Percentiles rank a stretch among this genome's conserved stretches.
Evolutionary conservation across 2,888 invertebrate species (phyloP).

Genomic region (Athalia circularis): DNA sequence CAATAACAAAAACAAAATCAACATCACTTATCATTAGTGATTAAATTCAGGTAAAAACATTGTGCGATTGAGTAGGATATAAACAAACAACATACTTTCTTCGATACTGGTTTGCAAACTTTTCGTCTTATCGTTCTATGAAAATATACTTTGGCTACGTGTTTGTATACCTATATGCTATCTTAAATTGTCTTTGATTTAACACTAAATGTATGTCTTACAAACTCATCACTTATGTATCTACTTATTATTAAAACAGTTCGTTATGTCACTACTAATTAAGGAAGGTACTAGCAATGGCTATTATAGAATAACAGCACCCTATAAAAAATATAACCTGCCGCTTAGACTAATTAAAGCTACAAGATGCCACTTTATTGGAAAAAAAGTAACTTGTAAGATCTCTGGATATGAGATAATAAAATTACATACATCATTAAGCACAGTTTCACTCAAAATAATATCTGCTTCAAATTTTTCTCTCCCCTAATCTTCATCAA

Average conservation of each 20-base stretch:
- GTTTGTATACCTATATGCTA: conserved; percentile 25
- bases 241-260: background rate
- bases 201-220: background rate
- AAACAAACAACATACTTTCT: conserved; percentile 29
- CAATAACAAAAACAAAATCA: conserved; percentile 45
- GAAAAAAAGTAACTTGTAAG: conserved; percentile 20
- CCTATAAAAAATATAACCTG: conserved; percentile 38
- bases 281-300: conserved; percentile 45
- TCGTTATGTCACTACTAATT: conserved; percentile 31
- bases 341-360: conserved; percentile 45
- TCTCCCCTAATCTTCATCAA: conserved; percentile 36
- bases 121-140: background rate
- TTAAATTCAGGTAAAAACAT: conserved; percentile 31
- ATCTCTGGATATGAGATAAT: conserved; percentile 4
- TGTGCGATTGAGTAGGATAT: conserved; percentile 31
- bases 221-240: background rate
- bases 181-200: conserved; percentile 34
- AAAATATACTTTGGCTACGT: conserved; percentile 42
- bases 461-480: conserved; percentile 1
- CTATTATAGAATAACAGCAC: conserved; percentile 22
- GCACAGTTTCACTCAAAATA: conserved; percentile 35
- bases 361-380: conserved; percentile 38
- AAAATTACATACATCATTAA: conserved; percentile 20
- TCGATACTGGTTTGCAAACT: conserved; percentile 20
- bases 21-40: conserved; percentile 37